These are phyloP conservation scores for Ardeotis arabs DNA, from an alignment of 2,113 vertebrate genomes.

Conservation along the genomic window DNA sequence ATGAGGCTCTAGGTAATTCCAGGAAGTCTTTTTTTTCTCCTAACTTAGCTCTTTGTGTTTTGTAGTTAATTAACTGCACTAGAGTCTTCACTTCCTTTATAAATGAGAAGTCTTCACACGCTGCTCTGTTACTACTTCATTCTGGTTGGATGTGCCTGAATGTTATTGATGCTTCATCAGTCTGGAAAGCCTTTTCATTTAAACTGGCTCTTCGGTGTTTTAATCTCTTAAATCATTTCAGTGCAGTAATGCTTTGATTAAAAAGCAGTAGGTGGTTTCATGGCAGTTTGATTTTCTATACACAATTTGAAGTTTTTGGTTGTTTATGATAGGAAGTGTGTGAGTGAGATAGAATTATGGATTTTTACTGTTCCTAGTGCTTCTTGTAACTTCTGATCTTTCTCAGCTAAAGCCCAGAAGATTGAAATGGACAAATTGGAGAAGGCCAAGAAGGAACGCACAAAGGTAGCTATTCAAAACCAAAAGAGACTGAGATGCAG, in stretches of 20 bases:
- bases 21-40: not conserved
- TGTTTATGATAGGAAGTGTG: not conserved
- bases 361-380: not conserved
- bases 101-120: conserved; percentile 35
- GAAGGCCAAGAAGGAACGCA: conserved; percentile 96
- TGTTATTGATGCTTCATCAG: conserved; percentile 38
- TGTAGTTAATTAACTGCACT: conserved; percentile 37
- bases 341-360: not conserved
- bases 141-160: conserved; percentile 33
- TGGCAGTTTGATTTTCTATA: not conserved
- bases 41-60: not conserved
- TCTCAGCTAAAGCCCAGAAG: conserved; percentile 94
- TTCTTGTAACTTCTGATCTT: not conserved
- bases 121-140: not conserved
- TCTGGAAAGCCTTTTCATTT: conserved; percentile 33
- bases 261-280: not conserved
- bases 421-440: conserved; percentile 98
- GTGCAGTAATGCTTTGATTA: not conserved
- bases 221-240: not conserved
- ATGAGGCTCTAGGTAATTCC: conserved; percentile 87
- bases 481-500: not conserved
- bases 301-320: not conserved
- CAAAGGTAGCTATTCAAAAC: conserved; percentile 82
- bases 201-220: not conserved
- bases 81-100: not conserved